Conservation (phyloP, 2,797 vertebrate species). For the Brachyrhaphis roseni region DNA sequence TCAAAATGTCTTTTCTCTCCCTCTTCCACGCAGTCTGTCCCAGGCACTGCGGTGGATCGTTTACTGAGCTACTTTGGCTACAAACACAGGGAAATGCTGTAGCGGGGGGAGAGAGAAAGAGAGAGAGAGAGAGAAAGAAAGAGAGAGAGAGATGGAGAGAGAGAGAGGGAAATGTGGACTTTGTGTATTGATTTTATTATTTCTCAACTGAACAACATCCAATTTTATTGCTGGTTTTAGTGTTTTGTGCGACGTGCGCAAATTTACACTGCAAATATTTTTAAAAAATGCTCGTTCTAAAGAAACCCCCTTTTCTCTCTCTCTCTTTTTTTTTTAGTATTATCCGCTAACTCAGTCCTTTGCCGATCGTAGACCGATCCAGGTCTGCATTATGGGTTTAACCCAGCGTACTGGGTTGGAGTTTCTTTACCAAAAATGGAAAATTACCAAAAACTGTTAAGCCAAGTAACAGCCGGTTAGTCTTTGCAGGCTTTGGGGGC, state of each 20-base stretch:
- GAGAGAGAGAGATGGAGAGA: neutral
- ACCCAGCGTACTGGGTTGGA: neutral
- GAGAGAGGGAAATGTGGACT: neutral
- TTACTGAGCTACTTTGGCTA: slow-evolving; percentile 67
- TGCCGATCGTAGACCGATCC: neutral
- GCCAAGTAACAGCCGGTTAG: neutral
- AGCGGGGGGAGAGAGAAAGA: slow-evolving; percentile 21
- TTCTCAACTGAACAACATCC: neutral
- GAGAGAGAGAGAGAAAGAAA: neutral
- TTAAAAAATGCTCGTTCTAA: neutral
- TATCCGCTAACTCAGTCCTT: neutral
- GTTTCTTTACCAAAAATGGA: neutral
- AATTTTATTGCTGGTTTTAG: neutral
- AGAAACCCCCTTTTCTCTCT: neutral
- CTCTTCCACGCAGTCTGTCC: slow-evolving; percentile 60
- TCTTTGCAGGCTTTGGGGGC: neutral
- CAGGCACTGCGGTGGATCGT: slow-evolving; percentile 76
- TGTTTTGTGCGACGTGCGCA: neutral
- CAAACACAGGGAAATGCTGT: slow-evolving; percentile 55
- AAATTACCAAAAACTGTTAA: neutral
- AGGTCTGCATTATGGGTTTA: neutral
- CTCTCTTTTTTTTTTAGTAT: neutral
- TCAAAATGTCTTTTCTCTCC: slow-evolving; percentile 42
- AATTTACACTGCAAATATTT: neutral
- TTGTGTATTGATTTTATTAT: neutral